phyloP scores from a whole-genome alignment of 2,113 vertebrate genomes.

The Cariama cristata region DNA sequence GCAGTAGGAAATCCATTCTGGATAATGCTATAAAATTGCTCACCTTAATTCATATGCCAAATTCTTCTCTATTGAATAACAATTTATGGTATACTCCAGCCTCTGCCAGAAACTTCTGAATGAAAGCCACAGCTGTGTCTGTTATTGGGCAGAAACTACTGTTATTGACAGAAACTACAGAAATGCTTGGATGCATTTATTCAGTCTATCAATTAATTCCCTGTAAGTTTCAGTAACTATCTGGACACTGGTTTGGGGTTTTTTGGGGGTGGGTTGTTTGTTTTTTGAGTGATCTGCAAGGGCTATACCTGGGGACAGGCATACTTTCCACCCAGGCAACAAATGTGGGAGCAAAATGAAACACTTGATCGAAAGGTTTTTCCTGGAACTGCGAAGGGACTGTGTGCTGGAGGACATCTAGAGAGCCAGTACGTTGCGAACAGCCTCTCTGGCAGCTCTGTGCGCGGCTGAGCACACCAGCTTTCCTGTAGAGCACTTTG shows the following conservation, averaged over 20 bases:
- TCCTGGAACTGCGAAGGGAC: neutral
- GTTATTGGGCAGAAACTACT: conserved; percentile 3
- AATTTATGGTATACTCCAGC: conserved; percentile 2
- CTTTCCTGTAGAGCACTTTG: neutral
- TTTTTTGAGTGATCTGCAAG: neutral
- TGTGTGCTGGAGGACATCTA: neutral
- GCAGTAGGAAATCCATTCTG: conserved; percentile 66
- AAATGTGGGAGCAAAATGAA: neutral
- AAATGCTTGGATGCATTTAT: neutral
- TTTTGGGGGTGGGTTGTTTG: no score
- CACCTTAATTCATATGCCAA: conserved; percentile 68
- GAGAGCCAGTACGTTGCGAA: neutral
- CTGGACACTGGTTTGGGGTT: neutral
- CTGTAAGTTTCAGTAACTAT: neutral
- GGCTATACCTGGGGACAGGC: neutral
- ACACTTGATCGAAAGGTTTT: neutral
- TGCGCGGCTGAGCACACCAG: neutral
- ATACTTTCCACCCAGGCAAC: neutral
- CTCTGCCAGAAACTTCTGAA: conserved; percentile 65
- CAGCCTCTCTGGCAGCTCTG: neutral
- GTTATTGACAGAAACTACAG: no score
- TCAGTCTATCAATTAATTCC: neutral
- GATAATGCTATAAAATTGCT: conserved; percentile 53
- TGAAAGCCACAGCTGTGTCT: conserved; percentile 33
- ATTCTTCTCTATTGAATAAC: conserved; percentile 61